Conservation (phyloP, 1,140 invertebrate species). For the Halotydeus destructor region DNA sequence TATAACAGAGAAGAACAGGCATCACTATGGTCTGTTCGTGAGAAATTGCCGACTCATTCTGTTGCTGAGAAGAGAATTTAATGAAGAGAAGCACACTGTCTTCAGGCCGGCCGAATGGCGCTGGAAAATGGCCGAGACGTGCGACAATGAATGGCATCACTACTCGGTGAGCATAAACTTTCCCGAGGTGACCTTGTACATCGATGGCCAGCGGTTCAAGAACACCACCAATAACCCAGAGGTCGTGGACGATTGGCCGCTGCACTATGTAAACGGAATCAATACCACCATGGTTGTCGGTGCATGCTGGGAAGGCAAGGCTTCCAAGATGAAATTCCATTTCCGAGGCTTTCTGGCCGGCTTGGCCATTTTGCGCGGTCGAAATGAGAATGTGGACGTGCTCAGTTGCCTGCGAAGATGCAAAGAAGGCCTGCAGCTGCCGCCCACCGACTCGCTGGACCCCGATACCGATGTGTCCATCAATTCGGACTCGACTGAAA, state of each 20-base stretch:
- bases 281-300: conserved; percentile 85
- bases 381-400: conserved; percentile 53
- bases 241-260: conserved; percentile 97
- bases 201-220: conserved; percentile 67
- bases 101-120: conserved; percentile 95
- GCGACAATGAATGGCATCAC: conserved; percentile 97
- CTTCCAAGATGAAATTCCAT: conserved; percentile 65
- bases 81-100: conserved; percentile 71
- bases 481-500: conserved; percentile 54
- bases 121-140: conserved; percentile 39
- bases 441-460: conserved; percentile 48
- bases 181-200: conserved; percentile 56
- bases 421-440: conserved; percentile 58
- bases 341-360: conserved; percentile 70
- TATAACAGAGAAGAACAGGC: conserved; percentile 42
- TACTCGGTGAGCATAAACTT: conserved; percentile 76
- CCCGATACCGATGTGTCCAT: conserved; percentile 28
- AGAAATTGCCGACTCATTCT: conserved; percentile 88
- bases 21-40: conserved; percentile 90
- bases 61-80: conserved; percentile 69
- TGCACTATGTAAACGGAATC: conserved; percentile 77
- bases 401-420: conserved; percentile 63
- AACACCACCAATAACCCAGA: conserved; percentile 69
- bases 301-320: conserved; percentile 91
- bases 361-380: conserved; percentile 52